These are phyloP conservation scores for Gracilinanus agilis DNA, from an alignment of 2,113 vertebrate species.

Conservation along the genomic window DNA sequence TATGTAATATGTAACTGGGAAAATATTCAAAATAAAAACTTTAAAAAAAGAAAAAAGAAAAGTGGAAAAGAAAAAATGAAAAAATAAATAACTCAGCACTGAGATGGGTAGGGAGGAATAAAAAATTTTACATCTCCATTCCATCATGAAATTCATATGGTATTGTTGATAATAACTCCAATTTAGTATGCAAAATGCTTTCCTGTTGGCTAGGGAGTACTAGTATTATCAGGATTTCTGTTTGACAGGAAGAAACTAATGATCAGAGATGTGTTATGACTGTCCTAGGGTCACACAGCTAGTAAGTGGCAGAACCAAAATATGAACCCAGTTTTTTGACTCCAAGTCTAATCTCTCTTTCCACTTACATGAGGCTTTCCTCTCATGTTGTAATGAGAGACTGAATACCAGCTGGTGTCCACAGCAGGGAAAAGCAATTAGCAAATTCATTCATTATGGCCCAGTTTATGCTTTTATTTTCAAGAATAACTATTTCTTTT, in stretches of 20 bases:
- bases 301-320: background rate
- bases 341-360: background rate
- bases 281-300: background rate
- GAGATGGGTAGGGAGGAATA: background rate
- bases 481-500: constrained; percentile 34
- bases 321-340: background rate
- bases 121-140: background rate
- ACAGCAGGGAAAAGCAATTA: constrained; percentile 4
- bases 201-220: background rate
- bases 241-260: background rate
- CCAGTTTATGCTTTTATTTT: background rate
- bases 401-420: background rate
- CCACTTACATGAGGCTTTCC: background rate
- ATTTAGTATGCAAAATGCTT: background rate
- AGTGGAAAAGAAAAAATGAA: no score
- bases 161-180: background rate
- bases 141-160: background rate
- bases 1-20: no score
- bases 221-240: background rate
- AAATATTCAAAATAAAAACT: no score
- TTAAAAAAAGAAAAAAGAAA: no score
- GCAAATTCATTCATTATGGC: background rate
- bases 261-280: background rate
- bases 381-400: background rate
- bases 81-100: no score